Conservation (phyloP, 2,113 vertebrate species). For the Heterochromis multidens region DNA sequence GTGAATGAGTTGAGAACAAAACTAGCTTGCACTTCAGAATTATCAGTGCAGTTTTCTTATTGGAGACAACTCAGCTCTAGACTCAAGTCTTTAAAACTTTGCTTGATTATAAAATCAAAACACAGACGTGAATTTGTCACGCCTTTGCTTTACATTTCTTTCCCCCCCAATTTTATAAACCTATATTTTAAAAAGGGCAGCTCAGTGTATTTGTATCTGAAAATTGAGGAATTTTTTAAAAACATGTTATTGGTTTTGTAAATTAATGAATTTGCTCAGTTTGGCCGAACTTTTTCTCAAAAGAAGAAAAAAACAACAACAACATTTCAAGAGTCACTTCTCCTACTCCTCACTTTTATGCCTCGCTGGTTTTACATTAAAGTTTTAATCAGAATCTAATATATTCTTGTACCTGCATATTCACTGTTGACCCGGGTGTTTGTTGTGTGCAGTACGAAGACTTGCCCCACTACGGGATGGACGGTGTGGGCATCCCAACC, state of each 20-base stretch:
- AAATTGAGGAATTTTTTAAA: neutral
- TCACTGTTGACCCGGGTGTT: constrained; percentile 53
- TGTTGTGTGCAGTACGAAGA: constrained; percentile 95
- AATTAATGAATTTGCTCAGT: neutral
- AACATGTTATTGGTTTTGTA: neutral
- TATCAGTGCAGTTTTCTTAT: neutral
- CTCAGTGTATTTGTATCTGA: neutral
- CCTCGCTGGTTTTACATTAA: neutral
- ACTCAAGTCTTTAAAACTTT: neutral
- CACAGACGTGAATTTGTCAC: neutral
- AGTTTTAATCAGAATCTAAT: neutral
- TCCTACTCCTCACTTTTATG: neutral
- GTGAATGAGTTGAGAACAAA: neutral
- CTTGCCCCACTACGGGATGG: constrained; percentile 98
- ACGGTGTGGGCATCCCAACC: constrained; percentile 96
- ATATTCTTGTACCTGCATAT: neutral
- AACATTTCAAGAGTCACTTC: neutral
- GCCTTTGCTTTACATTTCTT: neutral
- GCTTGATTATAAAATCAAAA: neutral
- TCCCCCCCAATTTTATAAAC: neutral
- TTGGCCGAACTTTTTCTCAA: neutral
- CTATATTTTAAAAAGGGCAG: neutral
- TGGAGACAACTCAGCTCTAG: neutral
- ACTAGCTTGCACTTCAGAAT: neutral
- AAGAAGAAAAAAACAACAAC: neutral